Evolutionary conservation across 2,888 invertebrate species (phyloP).

Genomic region (Opisthograptis luteolata): DNA sequence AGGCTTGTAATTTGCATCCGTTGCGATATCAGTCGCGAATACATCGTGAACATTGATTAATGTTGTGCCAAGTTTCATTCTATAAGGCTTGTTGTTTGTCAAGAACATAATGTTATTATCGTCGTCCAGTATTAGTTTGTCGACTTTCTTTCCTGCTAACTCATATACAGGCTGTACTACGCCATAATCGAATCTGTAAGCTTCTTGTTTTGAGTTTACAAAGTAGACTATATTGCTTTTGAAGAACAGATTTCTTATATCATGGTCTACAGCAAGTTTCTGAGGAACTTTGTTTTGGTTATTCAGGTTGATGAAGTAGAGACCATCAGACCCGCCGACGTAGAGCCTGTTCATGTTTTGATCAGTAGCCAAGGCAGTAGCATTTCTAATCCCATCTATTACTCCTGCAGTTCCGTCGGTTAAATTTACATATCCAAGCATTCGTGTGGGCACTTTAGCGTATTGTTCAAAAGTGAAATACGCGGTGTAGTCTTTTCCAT

Average conservation of each 20-base stretch:
- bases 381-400: conserved; percentile 65
- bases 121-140: conserved; percentile 65
- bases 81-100: conserved; percentile 52
- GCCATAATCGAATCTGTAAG: conserved; percentile 63
- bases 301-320: conserved; percentile 60
- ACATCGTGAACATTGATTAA: conserved; percentile 61
- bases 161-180: conserved; percentile 53
- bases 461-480: conserved; percentile 71
- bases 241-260: conserved; percentile 58
- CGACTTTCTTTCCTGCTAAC: conserved; percentile 50
- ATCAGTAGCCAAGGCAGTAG: conserved; percentile 66
- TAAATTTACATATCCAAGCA: conserved; percentile 59
- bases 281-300: conserved; percentile 57
- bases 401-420: conserved; percentile 51
- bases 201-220: conserved; percentile 56
- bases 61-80: conserved; percentile 64
- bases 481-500: conserved; percentile 62
- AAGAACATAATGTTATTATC: conserved; percentile 68
- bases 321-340: conserved; percentile 65
- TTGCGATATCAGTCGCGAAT: conserved; percentile 51
- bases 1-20: conserved; percentile 56
- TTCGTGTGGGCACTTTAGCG: conserved; percentile 47
- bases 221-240: conserved; percentile 63
- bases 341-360: conserved; percentile 61
- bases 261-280: conserved; percentile 61